Conservation (phyloP, 2,797 vertebrate species). For the Channallabes apus region DNA sequence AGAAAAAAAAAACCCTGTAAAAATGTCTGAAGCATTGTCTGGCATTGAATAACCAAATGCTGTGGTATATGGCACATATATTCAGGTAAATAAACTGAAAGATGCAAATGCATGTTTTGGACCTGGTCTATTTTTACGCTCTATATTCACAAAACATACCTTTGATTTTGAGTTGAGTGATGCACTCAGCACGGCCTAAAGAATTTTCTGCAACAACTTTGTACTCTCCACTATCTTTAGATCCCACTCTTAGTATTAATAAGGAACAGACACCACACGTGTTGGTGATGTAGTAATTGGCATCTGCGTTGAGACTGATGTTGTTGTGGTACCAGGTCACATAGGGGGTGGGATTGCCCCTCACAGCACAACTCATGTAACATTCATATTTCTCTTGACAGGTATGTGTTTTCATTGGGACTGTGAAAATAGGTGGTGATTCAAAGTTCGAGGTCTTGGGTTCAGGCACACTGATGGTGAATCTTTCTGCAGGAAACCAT, state of each 20-base stretch:
- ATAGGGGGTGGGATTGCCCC: conserved; percentile 75
- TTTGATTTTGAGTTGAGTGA: conserved; percentile 76
- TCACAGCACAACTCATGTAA: conserved; percentile 86
- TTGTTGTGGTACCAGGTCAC: conserved; percentile 85
- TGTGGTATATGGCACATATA: neutral
- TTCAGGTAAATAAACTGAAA: neutral
- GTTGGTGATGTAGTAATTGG: conserved; percentile 78
- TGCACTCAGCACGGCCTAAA: conserved; percentile 74
- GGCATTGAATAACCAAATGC: neutral
- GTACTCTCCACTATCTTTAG: conserved; percentile 80
- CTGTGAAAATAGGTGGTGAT: conserved; percentile 75
- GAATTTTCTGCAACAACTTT: conserved; percentile 77
- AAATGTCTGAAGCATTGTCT: neutral
- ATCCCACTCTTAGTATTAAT: conserved; percentile 74
- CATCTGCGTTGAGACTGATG: conserved; percentile 76
- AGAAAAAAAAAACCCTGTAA: neutral
- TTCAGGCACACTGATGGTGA: conserved; percentile 57
- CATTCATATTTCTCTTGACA: conserved; percentile 81
- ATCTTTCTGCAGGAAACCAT: conserved; percentile 52
- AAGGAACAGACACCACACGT: conserved; percentile 87
- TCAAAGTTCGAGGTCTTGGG: conserved; percentile 69
- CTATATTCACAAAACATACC: conserved; percentile 63
- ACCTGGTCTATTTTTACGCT: neutral
- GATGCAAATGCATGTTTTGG: neutral
- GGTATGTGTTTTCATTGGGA: conserved; percentile 76